Conservation (phyloP, 2,797 vertebrate species). For the Sphenopsis melanotis region DNA sequence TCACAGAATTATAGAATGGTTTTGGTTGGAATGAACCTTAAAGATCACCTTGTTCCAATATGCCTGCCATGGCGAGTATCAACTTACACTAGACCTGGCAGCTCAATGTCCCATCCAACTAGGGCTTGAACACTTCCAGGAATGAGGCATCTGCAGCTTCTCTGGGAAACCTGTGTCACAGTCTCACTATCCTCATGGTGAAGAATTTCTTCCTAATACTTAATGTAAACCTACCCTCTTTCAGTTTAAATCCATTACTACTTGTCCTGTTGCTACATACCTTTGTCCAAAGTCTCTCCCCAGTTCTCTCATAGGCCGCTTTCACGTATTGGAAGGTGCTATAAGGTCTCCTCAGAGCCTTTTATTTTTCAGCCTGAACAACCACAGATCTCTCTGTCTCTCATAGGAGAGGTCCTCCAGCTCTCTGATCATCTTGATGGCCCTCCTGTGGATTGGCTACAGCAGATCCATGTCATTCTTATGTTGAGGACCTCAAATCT, state of each 20-base stretch:
- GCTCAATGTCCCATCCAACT: not conserved
- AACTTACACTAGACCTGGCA: not conserved
- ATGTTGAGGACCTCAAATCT: not conserved
- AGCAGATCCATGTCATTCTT: not conserved
- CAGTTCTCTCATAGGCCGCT: not conserved
- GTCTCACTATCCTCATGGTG: not conserved
- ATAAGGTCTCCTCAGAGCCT: not conserved
- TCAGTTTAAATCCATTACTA: not conserved
- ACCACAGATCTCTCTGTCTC: not conserved
- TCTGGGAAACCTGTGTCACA: not conserved
- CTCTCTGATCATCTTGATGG: not conserved
- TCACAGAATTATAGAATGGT: not conserved
- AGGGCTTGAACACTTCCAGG: not conserved
- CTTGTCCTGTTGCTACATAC: not conserved
- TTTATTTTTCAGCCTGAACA: not conserved
- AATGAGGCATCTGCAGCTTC: not conserved
- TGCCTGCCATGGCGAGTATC: fast-evolving
- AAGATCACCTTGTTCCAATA: not conserved
- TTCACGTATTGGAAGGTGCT: not conserved
- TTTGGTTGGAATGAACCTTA: not conserved
- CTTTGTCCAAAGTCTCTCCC: not conserved
- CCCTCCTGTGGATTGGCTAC: not conserved
- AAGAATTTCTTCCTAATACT: not conserved
- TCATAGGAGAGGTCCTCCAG: fast-evolving
- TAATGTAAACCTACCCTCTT: not conserved